Conservation (phyloP, 2,888 invertebrate species). For the Loripinus fragilis region DNA sequence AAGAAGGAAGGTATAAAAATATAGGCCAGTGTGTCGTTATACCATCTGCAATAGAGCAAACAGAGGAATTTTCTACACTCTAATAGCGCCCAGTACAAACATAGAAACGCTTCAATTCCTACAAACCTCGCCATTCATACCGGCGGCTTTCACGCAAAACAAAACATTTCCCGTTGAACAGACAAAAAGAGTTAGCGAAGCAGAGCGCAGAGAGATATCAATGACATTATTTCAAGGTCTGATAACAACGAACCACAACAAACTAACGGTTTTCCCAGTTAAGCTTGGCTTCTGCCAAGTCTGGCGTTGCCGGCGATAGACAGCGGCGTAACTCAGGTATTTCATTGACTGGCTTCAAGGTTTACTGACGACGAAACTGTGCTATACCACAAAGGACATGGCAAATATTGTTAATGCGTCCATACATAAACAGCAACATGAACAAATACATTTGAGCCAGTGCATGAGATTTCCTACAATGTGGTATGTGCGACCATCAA, state of each 20-base stretch:
- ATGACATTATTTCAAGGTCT: slow-evolving; percentile 50
- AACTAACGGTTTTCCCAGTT: slow-evolving; percentile 8
- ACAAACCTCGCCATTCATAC: slow-evolving; percentile 33
- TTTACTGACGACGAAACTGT: not conserved
- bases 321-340: not conserved
- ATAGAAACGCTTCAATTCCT: slow-evolving; percentile 28
- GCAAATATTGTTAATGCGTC: no score
- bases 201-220: slow-evolving; percentile 26
- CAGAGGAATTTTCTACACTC: slow-evolving; percentile 10
- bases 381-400: not conserved
- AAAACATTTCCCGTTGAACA: slow-evolving; percentile 44
- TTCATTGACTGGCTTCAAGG: slow-evolving; percentile 17
- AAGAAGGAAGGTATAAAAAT: slow-evolving; percentile 8
- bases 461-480: no score
- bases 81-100: slow-evolving; percentile 18
- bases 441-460: no score
- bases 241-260: slow-evolving; percentile 25
- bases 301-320: slow-evolving; percentile 1
- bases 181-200: slow-evolving; percentile 35
- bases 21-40: slow-evolving; percentile 16
- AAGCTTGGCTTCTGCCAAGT: slow-evolving; percentile 7
- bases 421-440: no score
- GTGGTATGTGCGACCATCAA: no score
- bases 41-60: slow-evolving; percentile 13
- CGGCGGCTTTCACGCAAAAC: slow-evolving; percentile 41